phyloP scores from a whole-genome alignment of 2,888 invertebrate species.

The Lasioglossum vierecki region DNA sequence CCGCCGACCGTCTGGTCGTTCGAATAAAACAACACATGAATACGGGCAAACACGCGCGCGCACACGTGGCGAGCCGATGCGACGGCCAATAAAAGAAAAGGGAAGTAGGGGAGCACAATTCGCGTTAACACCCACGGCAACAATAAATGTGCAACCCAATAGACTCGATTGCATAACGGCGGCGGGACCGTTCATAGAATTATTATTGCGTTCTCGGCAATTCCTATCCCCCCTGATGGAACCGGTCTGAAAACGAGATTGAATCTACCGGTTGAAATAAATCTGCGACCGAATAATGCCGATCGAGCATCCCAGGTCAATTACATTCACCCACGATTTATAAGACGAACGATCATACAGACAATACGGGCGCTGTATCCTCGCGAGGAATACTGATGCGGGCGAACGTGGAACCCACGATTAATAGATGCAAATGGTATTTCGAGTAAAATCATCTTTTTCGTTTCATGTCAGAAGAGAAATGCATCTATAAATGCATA shows the following conservation, averaged over 20 bases:
- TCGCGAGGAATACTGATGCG: constrained; percentile 9
- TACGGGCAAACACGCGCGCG: neutral
- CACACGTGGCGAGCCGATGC: neutral
- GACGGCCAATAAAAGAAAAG: neutral
- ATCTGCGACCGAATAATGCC: constrained; percentile 39
- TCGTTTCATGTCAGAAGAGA: too few species aligned
- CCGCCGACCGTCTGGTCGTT: neutral
- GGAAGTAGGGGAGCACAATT: constrained; percentile 12
- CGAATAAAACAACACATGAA: neutral
- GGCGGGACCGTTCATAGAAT: constrained; percentile 48
- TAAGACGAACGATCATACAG: constrained; percentile 40
- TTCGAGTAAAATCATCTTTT: too few species aligned
- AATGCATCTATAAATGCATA: too few species aligned
- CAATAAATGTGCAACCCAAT: constrained; percentile 41
- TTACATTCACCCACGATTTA: constrained; percentile 37
- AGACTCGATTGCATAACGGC: constrained; percentile 31
- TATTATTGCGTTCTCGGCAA: constrained; percentile 52
- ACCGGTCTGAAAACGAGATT: constrained; percentile 45
- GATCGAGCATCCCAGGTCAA: constrained; percentile 39
- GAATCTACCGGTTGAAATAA: constrained; percentile 54
- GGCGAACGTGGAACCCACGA: neutral
- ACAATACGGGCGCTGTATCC: constrained; percentile 19
- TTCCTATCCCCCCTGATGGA: constrained; percentile 39
- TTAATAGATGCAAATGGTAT: neutral
- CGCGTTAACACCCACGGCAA: constrained; percentile 31